Percentiles rank a stretch among this genome's conserved stretches.
phyloP scores from a whole-genome alignment of 2,797 vertebrate species.

The Vultur gryphus region DNA sequence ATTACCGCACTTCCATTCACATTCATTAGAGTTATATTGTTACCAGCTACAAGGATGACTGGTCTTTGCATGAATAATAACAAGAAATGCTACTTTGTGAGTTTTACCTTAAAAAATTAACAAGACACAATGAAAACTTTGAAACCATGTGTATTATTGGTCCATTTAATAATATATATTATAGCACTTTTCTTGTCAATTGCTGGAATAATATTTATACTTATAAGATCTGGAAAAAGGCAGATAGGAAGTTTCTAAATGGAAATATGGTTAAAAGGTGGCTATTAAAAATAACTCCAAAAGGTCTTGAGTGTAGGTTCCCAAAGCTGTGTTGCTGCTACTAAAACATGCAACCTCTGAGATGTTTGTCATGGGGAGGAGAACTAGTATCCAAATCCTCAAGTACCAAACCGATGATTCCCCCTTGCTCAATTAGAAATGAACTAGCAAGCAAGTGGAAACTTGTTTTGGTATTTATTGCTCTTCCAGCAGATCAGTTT shows the following conservation, averaged over 20 bases:
- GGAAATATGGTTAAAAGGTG: background rate
- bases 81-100: conserved; percentile 35
- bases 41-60: conserved; percentile 54
- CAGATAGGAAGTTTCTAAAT: background rate
- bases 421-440: background rate
- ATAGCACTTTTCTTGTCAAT: background rate
- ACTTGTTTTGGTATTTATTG: background rate
- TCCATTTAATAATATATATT: background rate
- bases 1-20: conserved; percentile 59
- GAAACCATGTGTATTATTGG: background rate
- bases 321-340: background rate
- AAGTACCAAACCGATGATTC: background rate
- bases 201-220: background rate
- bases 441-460: background rate
- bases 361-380: background rate
- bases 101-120: conserved; percentile 22
- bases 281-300: background rate
- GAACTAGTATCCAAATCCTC: background rate
- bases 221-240: background rate
- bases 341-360: too few relatives aligned
- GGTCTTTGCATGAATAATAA: conserved; percentile 53
- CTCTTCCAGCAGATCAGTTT: background rate
- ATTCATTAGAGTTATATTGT: conserved; percentile 64
- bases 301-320: background rate
- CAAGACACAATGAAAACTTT: background rate